Evolutionary conservation across 1,140 invertebrate genomes (phyloP), one percentile per base, ranked within the genome.

Genomic region (Phortica variegata): DNA sequence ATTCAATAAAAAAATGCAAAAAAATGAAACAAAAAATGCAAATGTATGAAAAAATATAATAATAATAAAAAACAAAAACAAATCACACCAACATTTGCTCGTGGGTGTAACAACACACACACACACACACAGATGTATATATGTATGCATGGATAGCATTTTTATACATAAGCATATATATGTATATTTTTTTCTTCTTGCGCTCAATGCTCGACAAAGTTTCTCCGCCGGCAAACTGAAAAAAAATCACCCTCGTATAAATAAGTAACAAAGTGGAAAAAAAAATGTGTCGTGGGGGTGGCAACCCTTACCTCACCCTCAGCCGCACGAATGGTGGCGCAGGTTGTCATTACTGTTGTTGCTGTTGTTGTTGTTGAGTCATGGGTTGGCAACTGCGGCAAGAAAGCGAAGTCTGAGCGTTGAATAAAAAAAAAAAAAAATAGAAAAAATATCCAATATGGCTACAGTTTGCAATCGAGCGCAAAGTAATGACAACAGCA

Each of bases 401-500:
- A 43, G 37, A 45, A 46, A 18, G 38, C 52, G 40, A 48, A 52
- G 49, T n/a, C n/a, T n/a, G n/a, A n/a, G n/a, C n/a, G n/a, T n/a
- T n/a, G 49, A 49, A 41, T 48, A 49, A 48, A 13, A 1, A 39
- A 2, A 17, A 34, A 34, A 34, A 34, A n/a, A 6, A 6, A 34
- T 15, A 34, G 39, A 26, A 45, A 40, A 68, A 66, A 65, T 69
- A 68, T 68, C 65, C 63, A 68, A 68, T 68, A 68, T 68, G 63
- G 63, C 63, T 66, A 68, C 63, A 68, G 63, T 68, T 68, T 68
- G 63, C 63, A 46, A 34, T n/a, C 9, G 8, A 34, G 32, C 32
- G 32, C 32, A 15, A 26, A 26, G 23, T 10, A 26, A 26, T 10
- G 10, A 26, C 23, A 26, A 26, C 23, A 26, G 10, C 23, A 26